These are phyloP conservation scores for Lathronympha strigana DNA, from an alignment of 2,888 invertebrate genomes.

Conservation along the genomic window DNA sequence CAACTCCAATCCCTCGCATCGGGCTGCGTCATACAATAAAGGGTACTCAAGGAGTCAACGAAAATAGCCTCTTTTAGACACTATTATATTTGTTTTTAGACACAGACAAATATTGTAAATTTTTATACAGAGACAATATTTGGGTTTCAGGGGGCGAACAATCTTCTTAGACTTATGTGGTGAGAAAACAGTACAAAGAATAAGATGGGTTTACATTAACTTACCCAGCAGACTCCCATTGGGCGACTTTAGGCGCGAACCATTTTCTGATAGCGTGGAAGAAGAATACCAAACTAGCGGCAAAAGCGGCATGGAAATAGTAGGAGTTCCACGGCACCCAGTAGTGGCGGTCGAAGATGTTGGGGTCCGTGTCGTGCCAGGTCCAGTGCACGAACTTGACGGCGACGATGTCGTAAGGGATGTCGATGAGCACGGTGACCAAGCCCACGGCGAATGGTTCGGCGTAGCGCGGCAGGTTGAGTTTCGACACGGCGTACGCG, in stretches of 20 bases:
- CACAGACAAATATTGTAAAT: too few species aligned
- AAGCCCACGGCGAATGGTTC: slow-evolving; percentile 88
- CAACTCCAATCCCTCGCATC: too few species aligned
- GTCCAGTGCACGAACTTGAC: slow-evolving; percentile 93
- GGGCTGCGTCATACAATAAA: too few species aligned
- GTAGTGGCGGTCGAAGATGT: slow-evolving; percentile 89
- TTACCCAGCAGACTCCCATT: slow-evolving; percentile 85
- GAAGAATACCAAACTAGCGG: slow-evolving; percentile 88
- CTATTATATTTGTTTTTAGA: too few species aligned
- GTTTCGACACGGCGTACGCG: slow-evolving; percentile 81
- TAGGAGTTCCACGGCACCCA: slow-evolving; percentile 94
- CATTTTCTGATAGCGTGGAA: slow-evolving; percentile 85
- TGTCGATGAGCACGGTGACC: slow-evolving; percentile 88
- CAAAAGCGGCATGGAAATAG: slow-evolving; percentile 91
- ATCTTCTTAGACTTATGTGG: too few species aligned
- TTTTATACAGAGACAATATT: too few species aligned
- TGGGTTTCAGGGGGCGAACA: neutral
- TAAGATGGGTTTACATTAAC: slow-evolving; percentile 41
- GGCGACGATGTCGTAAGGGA: slow-evolving; percentile 91
- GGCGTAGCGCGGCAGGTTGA: slow-evolving; percentile 83
- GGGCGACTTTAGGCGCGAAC: slow-evolving; percentile 78
- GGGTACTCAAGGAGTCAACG: too few species aligned
- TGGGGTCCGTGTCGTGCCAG: slow-evolving; percentile 91
- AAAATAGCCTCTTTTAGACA: too few species aligned
- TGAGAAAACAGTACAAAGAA: neutral